Evolutionary conservation across 2,113 vertebrate genomes (phyloP).

Genomic region (Menidia beryllina): DNA sequence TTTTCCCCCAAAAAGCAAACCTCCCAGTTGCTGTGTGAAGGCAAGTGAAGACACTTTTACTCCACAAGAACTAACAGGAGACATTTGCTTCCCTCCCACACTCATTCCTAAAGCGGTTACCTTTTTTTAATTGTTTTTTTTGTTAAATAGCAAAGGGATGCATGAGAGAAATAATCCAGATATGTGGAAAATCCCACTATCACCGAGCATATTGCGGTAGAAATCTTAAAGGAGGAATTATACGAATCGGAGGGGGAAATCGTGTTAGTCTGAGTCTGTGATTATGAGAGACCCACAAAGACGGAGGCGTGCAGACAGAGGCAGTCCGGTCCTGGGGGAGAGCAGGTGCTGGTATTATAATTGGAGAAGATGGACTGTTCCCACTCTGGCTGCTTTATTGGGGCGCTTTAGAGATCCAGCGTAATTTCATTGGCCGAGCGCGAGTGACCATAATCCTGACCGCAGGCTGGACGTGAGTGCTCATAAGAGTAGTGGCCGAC

Average conservation of each 20-base stretch:
- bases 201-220: background rate
- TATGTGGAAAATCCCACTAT: background rate
- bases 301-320: conserved; percentile 24
- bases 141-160: no score
- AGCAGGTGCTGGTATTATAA: conserved; percentile 56
- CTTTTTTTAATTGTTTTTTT: no score
- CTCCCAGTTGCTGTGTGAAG: no score
- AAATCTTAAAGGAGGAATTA: background rate
- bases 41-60: no score
- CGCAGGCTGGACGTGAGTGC: conserved; percentile 83
- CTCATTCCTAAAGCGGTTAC: no score
- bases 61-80: no score
- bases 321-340: conserved; percentile 34
- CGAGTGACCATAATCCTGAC: conserved; percentile 81
- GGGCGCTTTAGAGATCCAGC: conserved; percentile 65
- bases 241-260: background rate
- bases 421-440: conserved; percentile 78
- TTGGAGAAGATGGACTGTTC: conserved; percentile 74
- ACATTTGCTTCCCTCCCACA: no score
- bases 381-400: conserved; percentile 62
- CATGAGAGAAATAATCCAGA: background rate
- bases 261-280: background rate
- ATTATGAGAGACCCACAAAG: conserved; percentile 31
- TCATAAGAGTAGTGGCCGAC: conserved; percentile 73
- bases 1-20: no score